Conservation (phyloP, 2,888 invertebrate genomes). For the Lycophotia porphyrea region DNA sequence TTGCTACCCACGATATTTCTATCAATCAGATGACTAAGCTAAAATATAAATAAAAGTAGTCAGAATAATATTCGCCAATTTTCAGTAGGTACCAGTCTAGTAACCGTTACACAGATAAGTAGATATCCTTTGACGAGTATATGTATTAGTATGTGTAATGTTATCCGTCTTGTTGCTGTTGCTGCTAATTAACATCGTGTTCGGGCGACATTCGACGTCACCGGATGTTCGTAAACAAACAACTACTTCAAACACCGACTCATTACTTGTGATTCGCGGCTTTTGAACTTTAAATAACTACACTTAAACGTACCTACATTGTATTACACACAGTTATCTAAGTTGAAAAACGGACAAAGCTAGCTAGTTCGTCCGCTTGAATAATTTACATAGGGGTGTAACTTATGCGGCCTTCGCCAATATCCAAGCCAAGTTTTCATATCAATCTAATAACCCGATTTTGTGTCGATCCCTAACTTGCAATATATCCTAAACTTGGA, state of each 20-base stretch:
- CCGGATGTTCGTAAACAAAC: conserved; percentile 48
- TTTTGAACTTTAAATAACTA: conserved; percentile 51
- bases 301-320: conserved; percentile 21
- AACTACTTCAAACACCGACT: conserved; percentile 50
- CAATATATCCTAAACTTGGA: conserved; percentile 33
- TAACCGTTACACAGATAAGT: neutral
- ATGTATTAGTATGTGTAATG: conserved; percentile 26
- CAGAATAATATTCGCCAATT: conserved; percentile 7
- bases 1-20: conserved; percentile 4
- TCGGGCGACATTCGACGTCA: conserved; percentile 39
- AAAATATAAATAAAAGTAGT: conserved; percentile 13
- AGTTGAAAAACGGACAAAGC: conserved; percentile 37
- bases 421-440: conserved; percentile 43
- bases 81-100: conserved; percentile 4
- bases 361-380: conserved; percentile 22
- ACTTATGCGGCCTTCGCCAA: conserved; percentile 30
- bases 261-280: conserved; percentile 48
- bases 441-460: conserved; percentile 50
- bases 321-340: conserved; percentile 10
- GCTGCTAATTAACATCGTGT: conserved; percentile 50
- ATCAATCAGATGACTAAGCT: conserved; percentile 41
- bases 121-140: neutral
- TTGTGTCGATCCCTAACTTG: conserved; percentile 29
- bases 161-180: conserved; percentile 31
- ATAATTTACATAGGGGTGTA: conserved; percentile 45